Conservation (phyloP, 2,797 vertebrate genomes). For the Crocodylus rhombifer region DNA sequence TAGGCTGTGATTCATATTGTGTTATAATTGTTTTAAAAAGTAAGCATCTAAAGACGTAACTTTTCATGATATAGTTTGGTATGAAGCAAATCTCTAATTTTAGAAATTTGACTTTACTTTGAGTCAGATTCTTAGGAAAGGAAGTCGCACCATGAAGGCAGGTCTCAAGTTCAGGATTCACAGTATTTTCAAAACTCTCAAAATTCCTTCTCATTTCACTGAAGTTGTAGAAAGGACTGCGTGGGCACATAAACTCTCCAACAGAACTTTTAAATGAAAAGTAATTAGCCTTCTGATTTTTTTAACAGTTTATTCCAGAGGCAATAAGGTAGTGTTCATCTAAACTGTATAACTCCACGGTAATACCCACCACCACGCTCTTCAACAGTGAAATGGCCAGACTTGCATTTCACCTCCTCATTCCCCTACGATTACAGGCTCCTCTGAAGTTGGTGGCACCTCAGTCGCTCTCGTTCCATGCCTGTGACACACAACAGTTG, state of each 20-base stretch:
- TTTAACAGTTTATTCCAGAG: constrained; percentile 3
- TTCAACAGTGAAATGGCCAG: not conserved
- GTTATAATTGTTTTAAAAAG: not conserved
- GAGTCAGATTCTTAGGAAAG: not conserved
- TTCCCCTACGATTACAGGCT: not conserved
- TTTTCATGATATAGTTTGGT: not conserved
- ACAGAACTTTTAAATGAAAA: constrained; percentile 4
- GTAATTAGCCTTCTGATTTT: not conserved
- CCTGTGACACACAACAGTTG: not conserved
- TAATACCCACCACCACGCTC: not conserved
- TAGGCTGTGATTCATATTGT: not conserved
- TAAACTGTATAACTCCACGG: constrained; percentile 35
- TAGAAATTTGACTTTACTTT: not conserved
- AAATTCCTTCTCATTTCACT: not conserved
- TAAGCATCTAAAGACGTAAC: not conserved
- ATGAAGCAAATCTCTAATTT: not conserved
- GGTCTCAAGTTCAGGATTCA: not conserved
- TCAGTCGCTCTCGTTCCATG: not conserved
- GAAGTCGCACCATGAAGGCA: not conserved
- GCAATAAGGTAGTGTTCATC: not conserved
- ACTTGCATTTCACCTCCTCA: not conserved
- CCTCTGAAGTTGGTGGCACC: not conserved
- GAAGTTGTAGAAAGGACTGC: not conserved
- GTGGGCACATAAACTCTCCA: not conserved
- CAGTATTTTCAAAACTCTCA: not conserved